Conservation (phyloP, 53 echinoderm and acorn worm species). For the Zoroaster sp. region DNA sequence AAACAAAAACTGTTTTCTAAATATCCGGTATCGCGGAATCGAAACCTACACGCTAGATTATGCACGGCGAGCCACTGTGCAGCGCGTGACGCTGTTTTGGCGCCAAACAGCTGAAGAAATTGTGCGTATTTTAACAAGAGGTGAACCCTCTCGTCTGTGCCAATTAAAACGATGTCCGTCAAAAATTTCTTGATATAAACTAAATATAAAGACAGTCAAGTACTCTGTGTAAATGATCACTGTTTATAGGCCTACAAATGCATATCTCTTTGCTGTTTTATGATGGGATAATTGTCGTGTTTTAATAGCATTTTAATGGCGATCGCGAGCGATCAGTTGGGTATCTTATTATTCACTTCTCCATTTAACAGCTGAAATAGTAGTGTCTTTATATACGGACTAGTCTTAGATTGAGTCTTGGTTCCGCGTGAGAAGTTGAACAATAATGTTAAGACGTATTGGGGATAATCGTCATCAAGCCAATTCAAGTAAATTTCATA, state of each 20-base stretch:
- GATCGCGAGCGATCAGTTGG: neutral
- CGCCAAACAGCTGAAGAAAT: conserved; percentile 30
- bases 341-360: neutral
- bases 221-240: neutral
- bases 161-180: conserved; percentile 25
- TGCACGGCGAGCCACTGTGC: neutral
- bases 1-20: conserved; percentile 14
- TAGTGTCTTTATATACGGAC: neutral
- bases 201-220: too few species aligned
- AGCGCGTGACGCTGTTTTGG: conserved; percentile 47
- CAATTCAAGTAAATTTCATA: too few species aligned
- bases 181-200: neutral
- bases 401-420: too few species aligned
- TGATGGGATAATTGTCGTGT: neutral
- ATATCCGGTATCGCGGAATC: neutral
- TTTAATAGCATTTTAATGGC: neutral
- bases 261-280: too few species aligned
- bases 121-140: neutral
- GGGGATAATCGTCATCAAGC: too few species aligned
- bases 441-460: too few species aligned
- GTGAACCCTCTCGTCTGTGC: neutral
- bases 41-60: neutral
- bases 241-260: too few species aligned
- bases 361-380: neutral
- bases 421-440: neutral